These are phyloP conservation scores for Teinopalpus imperialis DNA, from an alignment of 2,888 invertebrate species.

Conservation along the genomic window DNA sequence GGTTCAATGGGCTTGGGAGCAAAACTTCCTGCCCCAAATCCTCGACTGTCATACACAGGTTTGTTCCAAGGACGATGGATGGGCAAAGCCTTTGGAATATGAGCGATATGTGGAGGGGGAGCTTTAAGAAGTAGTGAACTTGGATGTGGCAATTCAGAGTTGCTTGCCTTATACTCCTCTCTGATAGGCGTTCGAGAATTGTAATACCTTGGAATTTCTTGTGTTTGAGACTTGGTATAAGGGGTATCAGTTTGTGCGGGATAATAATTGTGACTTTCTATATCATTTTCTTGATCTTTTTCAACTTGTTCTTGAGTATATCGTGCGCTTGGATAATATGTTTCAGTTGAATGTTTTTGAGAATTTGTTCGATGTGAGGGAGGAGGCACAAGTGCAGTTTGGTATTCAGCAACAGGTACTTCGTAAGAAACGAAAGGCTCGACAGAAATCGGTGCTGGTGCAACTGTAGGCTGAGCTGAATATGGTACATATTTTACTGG, in stretches of 20 bases:
- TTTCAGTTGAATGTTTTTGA: constrained; percentile 41
- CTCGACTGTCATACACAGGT: constrained; percentile 54
- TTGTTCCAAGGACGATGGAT: constrained; percentile 59
- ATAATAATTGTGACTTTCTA: constrained; percentile 51
- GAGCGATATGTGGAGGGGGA: constrained; percentile 57
- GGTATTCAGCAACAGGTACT: constrained; percentile 56
- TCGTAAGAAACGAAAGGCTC: constrained; percentile 58
- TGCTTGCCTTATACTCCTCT: constrained; percentile 50
- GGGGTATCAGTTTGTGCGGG: constrained; percentile 49
- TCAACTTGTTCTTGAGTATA: constrained; percentile 55
- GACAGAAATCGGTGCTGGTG: constrained; percentile 46
- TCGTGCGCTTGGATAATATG: constrained; percentile 50
- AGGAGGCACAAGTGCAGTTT: constrained; percentile 47
- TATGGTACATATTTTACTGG: constrained; percentile 56
- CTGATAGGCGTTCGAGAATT: constrained; percentile 53
- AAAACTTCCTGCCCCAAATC: constrained; percentile 42
- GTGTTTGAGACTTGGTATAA: constrained; percentile 40
- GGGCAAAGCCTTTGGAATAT: constrained; percentile 67
- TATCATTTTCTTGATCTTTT: constrained; percentile 47
- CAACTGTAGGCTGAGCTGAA: constrained; percentile 50
- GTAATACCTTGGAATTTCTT: constrained; percentile 59
- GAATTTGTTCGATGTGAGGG: constrained; percentile 29
- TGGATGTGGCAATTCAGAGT: constrained; percentile 60
- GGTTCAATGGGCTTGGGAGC: constrained; percentile 48
- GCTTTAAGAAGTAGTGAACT: constrained; percentile 58